Base-by-base conservation (phyloP, 2,888 invertebrate species). In the Hylaea fasciaria region DNA sequence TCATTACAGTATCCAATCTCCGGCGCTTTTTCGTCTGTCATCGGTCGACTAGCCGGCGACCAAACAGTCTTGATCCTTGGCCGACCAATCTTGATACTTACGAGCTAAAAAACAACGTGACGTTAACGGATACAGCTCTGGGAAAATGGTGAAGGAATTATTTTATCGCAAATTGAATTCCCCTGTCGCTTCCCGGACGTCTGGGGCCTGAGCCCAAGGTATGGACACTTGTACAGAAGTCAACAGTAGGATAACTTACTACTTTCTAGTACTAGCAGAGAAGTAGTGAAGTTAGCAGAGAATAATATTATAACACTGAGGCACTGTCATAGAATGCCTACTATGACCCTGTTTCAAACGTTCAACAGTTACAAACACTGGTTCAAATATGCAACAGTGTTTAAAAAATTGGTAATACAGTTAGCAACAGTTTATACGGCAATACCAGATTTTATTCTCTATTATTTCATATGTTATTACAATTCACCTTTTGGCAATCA, bases 121-220 rank as follows among this genome's bases (percentile, higher is more conserved):
- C 43, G 28, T 54, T 51, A 46, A 49, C 58, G 48, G 58, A 48
- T 53, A 60, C 48, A 29, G 60, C 51, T 8, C 14, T 32, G 55
- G 45, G 51, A 44, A 56, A 53, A 40, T 56, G 66, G 61, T 46
- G 37, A 41, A 47, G 52, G 64, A 65, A 73, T 73, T 71, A 73
- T 68, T 71, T 70, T 65, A 66, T 68, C 66, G 53, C 57, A 62
- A 66, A 64, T 66, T 64, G 64, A 56, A 62, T 64, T 52, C 54
- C 57, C 53, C 52, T 56, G 61, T 52, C 52, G 32, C 45, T 44
- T 44, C 51, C 14, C 44, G 48, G 51, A 29, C 28, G 56, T 32
- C 46, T 37, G 46, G 13, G 39, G 5, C 13, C 29, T 17, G 32
- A 29, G 48, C 39, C 13, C 41, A 52, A 39, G 17, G 43, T 37